Evolutionary conservation across 2,888 invertebrate species (phyloP).

Genomic region (Drosophila cognata): DNA sequence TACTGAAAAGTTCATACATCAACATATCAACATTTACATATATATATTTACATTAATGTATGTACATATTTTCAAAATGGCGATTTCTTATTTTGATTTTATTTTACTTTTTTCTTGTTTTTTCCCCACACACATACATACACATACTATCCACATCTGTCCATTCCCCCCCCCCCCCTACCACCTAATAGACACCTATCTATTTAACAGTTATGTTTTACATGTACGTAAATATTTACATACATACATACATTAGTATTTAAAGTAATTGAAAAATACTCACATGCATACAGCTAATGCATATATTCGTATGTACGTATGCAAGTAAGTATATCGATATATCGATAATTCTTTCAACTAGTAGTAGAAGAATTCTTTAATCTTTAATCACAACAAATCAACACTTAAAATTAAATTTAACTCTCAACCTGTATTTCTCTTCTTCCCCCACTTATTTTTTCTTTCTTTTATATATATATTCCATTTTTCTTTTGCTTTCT

Average conservation of each 20-base stretch:
- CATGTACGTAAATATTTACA: slow-evolving; percentile 1
- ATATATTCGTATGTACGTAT: slow-evolving; percentile 9
- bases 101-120: neutral
- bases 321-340: slow-evolving; percentile 2
- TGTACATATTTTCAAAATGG: neutral
- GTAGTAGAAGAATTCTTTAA: neutral
- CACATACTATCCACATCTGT: neutral
- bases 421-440: slow-evolving; percentile 6
- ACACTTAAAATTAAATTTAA: neutral
- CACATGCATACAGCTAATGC: slow-evolving; percentile 11
- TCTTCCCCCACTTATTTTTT: slow-evolving; percentile 85
- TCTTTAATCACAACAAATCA: neutral
- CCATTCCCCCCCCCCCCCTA: neutral
- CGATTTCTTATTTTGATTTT: neutral
- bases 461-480: slow-evolving; percentile 84
- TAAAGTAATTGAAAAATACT: neutral
- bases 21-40: slow-evolving; percentile 1
- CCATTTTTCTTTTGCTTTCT: slow-evolving; percentile 80
- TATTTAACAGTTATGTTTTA: neutral
- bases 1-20: neutral
- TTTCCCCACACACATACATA: neutral
- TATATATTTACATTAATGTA: neutral
- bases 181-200: neutral
- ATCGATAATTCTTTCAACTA: neutral
- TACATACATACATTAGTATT: neutral